Evolutionary conservation across 2,888 invertebrate genomes (phyloP).

Genomic region (Parelbella ahira): DNA sequence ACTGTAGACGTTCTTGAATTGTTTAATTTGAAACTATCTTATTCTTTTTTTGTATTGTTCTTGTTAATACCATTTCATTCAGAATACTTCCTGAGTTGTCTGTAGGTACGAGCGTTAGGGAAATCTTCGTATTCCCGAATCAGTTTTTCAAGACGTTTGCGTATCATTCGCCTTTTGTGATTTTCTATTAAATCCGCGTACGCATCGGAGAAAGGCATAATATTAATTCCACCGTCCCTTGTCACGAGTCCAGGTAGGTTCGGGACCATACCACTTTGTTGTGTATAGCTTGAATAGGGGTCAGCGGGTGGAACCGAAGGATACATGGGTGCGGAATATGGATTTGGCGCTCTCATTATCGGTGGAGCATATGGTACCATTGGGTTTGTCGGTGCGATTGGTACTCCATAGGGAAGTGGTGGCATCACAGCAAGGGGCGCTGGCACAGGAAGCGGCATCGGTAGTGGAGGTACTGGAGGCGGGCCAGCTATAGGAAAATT

Average conservation of each 20-base stretch:
- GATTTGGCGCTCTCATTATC: neutral
- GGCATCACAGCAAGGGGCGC: slow-evolving; percentile 29
- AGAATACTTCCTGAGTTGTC: slow-evolving; percentile 25
- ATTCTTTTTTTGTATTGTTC: too few relatives aligned
- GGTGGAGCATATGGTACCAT: slow-evolving; percentile 33
- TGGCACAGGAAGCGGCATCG: slow-evolving; percentile 24
- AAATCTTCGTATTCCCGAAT: slow-evolving; percentile 40
- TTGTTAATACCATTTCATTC: too few relatives aligned
- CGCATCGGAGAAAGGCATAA: slow-evolving; percentile 64
- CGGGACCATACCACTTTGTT: slow-evolving; percentile 50
- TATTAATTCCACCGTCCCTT: slow-evolving; percentile 59
- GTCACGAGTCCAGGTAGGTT: slow-evolving; percentile 56
- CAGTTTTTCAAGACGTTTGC: slow-evolving; percentile 44
- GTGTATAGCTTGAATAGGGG: slow-evolving; percentile 17
- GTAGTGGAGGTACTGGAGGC: slow-evolving; percentile 11
- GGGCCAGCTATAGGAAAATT: neutral
- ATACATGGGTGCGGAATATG: slow-evolving; percentile 10
- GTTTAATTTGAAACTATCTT: too few relatives aligned
- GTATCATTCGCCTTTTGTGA: slow-evolving; percentile 53
- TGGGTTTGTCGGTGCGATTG: slow-evolving; percentile 27
- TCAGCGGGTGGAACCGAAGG: slow-evolving; percentile 29
- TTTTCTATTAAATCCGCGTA: slow-evolving; percentile 59
- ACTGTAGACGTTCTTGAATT: too few relatives aligned
- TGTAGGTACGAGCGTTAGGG: slow-evolving; percentile 28
- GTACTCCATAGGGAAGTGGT: slow-evolving; percentile 27